Evolutionary conservation across 2,888 invertebrate species (phyloP), one percentile per base, ranked within the genome.

Genomic region (Alitta virens): DNA sequence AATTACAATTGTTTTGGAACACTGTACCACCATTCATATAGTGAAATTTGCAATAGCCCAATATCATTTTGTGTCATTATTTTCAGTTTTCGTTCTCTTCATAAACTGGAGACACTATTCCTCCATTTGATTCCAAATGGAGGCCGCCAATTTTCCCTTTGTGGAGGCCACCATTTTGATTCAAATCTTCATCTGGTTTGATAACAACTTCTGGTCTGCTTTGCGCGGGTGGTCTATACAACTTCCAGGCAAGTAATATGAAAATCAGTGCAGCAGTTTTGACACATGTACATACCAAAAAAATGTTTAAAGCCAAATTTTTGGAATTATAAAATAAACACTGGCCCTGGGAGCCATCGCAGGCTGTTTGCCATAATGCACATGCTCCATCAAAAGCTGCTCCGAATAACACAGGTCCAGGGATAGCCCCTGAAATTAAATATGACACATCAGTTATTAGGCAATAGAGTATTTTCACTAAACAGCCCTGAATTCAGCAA

Each of bases 391-490:
- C 76, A 55, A 76, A 69, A 23, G 74, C 71, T 49, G 67, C 63
- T 16, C 75, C 76, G n/a, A 75, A 68, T 42, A 74, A 25, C n/a
- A 75, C 63, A 0, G 75, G 75, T 16, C 74, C 75, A 0, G 75
- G 76, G 33, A 75, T 73, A n/a, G 72, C 71, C 18, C 73, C 72
- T 72, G 54, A 12, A 60, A n/a, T n/a, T n/a, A n/a, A n/a, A n/a
- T n/a, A n/a, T n/a, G n/a, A n/a, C n/a, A n/a, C n/a, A n/a, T n/a
- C n/a, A n/a, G n/a, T n/a, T n/a, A n/a, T n/a, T n/a, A n/a, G n/a
- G n/a, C n/a, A n/a, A n/a, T n/a, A n/a, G n/a, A n/a, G n/a, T n/a
- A n/a, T n/a, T n/a, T n/a, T n/a, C n/a, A n/a, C n/a, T n/a, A n/a
- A n/a, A n/a, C n/a, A n/a, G n/a, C n/a, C n/a, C n/a, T n/a, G n/a